These are phyloP conservation scores for Tigriopus japonicus DNA, from an alignment of 1,140 invertebrate species.

Conservation along the genomic window DNA sequence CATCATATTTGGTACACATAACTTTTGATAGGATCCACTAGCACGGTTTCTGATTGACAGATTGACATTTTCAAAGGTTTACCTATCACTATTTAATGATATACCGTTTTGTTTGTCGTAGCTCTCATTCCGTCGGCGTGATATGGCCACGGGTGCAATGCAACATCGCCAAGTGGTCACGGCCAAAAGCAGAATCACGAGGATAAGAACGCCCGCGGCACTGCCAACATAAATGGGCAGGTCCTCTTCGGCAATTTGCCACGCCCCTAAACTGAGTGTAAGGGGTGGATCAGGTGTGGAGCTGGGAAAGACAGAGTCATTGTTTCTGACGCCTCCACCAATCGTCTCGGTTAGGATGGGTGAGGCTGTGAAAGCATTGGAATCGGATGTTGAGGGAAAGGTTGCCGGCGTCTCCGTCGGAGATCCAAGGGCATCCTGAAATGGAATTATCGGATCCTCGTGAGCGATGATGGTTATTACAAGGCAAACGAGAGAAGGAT, in stretches of 20 bases:
- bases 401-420: background rate
- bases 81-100: too few relatives aligned
- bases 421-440: background rate
- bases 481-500: background rate
- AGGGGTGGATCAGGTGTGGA: background rate
- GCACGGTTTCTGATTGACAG: too few relatives aligned
- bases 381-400: background rate
- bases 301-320: background rate
- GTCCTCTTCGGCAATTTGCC: constrained; percentile 6
- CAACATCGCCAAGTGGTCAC: constrained; percentile 4
- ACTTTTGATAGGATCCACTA: too few relatives aligned
- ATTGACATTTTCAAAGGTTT: too few relatives aligned
- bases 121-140: too few relatives aligned
- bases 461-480: background rate
- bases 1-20: too few relatives aligned
- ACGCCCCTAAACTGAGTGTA: constrained; percentile 4
- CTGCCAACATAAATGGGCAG: constrained; percentile 3
- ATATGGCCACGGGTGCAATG: too few relatives aligned
- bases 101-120: too few relatives aligned
- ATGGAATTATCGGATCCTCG: background rate
- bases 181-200: background rate
- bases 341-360: background rate
- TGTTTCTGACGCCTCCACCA: background rate
- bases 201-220: constrained; percentile 2
- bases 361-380: background rate